A percentile compares a stretch with the other conserved stretches of the same genome.
phyloP scores from a whole-genome alignment of 2,888 invertebrate species.

The Cerceris ruficornis region DNA sequence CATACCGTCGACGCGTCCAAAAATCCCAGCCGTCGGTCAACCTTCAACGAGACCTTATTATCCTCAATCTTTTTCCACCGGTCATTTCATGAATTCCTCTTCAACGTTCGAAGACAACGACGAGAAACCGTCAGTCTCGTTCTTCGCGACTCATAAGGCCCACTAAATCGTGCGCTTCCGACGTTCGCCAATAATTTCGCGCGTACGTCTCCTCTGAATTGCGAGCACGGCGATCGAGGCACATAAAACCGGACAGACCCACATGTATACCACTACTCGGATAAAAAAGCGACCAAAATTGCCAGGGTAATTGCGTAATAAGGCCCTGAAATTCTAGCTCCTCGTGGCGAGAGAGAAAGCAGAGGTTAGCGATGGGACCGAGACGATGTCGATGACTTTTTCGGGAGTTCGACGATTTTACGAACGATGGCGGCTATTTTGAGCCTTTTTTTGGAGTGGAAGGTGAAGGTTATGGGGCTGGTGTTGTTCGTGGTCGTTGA shows the following conservation, averaged over 20 bases:
- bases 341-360: background rate
- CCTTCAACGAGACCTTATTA: background rate
- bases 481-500: no score
- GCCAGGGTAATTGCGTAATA: slow-evolving; percentile 78
- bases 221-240: slow-evolving; percentile 21
- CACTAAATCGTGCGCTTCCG: slow-evolving; percentile 3
- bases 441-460: no score
- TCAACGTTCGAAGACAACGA: background rate
- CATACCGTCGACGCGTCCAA: background rate
- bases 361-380: slow-evolving; percentile 3
- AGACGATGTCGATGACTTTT: background rate
- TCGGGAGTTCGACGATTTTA: no score
- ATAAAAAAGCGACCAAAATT: slow-evolving; percentile 75
- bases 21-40: background rate
- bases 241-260: slow-evolving; percentile 53
- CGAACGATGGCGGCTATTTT: no score
- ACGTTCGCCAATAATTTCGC: slow-evolving; percentile 16
- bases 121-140: background rate
- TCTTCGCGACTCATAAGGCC: slow-evolving; percentile 11
- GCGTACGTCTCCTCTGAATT: background rate
- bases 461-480: no score
- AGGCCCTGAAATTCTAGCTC: slow-evolving; percentile 61
- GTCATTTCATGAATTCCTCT: background rate
- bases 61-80: background rate
- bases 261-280: slow-evolving; percentile 50